Base-by-base conservation (phyloP, 2,888 invertebrate species). In the Microctonus hyperodae region DNA sequence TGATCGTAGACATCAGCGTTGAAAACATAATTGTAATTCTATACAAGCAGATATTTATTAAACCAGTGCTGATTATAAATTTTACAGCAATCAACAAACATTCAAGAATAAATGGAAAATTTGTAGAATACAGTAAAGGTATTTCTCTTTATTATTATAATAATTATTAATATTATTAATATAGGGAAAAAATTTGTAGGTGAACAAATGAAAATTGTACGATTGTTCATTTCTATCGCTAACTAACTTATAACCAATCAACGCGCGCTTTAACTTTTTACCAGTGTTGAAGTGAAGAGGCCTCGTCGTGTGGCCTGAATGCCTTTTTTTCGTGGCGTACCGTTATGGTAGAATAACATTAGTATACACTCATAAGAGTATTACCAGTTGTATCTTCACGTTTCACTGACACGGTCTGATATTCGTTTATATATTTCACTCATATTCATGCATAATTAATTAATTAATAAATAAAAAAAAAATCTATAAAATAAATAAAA, bases 271-370 rank as follows among this genome's bases (percentile, higher is more conserved):
- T 57, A 69, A 64, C 65, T 60, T 69, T 40, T 55, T 61, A 60
- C 48, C 40, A 67, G 68, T 44, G 60, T 31, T 55, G 64, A 64
- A 55, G 67, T 65, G 53, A 65, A 62, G 64, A 57, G 69, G 64
- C 64, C 56, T 23, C 57, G 56, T 59, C 69, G 57, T 56, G 67
- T 76, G 80, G 77, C 80, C 80, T 80, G 77, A 69, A 78, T 80
- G 80, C 75, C 80, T 79, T 80, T 80, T n/a, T 80, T 80, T 79
- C 75, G 77, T 76, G 57, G 64, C 74, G 71, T 80, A 76, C 80
- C 80, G 80, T 80, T 80, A 80, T 70, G 63, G 67, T 74, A 69
- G 74, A 74, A 75, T 76, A 78, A 74, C 74, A 37, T 77, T 73
- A 68, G 72, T 70, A 73, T 74, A 69, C 63, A 44, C 16, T 20